Conservation (phyloP, 2,113 vertebrate species). For the Cyanoliseus patagonus region DNA sequence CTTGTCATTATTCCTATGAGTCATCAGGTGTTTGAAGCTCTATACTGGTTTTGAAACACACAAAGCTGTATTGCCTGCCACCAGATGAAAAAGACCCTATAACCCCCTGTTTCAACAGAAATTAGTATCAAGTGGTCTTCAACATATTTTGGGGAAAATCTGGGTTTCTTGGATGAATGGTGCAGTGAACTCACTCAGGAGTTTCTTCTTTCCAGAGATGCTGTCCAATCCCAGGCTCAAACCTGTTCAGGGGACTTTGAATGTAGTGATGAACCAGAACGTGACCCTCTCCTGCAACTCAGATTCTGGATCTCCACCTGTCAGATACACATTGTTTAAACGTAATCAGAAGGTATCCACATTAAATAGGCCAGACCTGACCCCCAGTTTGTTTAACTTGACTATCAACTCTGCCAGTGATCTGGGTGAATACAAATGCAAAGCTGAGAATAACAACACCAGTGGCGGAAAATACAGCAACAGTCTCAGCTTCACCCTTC, state of each 20-base stretch:
- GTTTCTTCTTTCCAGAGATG: slow-evolving; percentile 6
- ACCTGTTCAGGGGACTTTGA: neutral
- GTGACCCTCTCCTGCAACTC: slow-evolving; percentile 58
- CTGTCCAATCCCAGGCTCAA: neutral
- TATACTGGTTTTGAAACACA: neutral
- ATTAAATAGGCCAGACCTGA: neutral
- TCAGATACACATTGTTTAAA: slow-evolving; percentile 67
- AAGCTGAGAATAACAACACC: neutral
- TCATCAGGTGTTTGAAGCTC: neutral
- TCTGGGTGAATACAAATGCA: slow-evolving; percentile 74
- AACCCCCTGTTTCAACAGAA: neutral
- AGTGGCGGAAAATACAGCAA: slow-evolving; percentile 37
- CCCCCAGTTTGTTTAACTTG: neutral
- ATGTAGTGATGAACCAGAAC: slow-evolving; percentile 35
- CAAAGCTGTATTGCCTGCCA: neutral
- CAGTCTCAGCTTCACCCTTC: slow-evolving; percentile 34
- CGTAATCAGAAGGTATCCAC: neutral
- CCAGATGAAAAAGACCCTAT: neutral
- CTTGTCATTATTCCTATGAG: neutral
- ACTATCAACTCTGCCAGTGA: slow-evolving; percentile 46
- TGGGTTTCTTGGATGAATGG: neutral
- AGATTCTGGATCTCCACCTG: neutral
- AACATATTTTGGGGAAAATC: neutral
- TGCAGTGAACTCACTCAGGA: neutral
- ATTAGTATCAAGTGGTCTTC: neutral